Conservation (phyloP, 2,113 vertebrate genomes). For the Archilochus colubris region DNA sequence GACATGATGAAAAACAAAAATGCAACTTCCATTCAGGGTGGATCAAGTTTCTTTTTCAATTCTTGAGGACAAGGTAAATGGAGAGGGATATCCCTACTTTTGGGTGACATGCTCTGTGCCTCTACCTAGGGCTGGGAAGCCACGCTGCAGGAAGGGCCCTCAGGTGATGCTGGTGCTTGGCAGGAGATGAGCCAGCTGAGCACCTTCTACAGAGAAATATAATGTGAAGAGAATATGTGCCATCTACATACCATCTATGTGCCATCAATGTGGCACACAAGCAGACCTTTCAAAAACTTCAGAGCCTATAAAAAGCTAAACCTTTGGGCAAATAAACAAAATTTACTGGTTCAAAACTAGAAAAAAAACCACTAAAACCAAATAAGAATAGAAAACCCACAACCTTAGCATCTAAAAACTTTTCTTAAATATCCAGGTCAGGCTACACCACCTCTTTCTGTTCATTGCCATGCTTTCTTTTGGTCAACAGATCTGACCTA, state of each 20-base stretch:
- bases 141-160: too few species aligned
- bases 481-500: background rate
- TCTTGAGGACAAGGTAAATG: background rate
- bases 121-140: background rate
- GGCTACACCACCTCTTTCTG: background rate
- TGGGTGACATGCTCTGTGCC: fast-evolving
- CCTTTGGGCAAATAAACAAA: background rate
- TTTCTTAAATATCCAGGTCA: background rate
- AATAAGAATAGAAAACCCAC: background rate
- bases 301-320: background rate
- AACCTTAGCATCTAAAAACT: background rate
- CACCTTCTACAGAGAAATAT: background rate
- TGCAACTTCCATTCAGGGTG: background rate
- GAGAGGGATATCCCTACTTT: background rate
- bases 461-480: background rate
- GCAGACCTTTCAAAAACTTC: background rate
- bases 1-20: background rate
- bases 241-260: too few species aligned
- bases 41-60: background rate
- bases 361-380: background rate
- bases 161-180: background rate
- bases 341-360: background rate
- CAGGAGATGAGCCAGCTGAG: background rate
- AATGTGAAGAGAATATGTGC: fast-evolving
- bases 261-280: background rate